Base-by-base conservation (phyloP, 2,888 invertebrate genomes). In the Clunio marinus region DNA sequence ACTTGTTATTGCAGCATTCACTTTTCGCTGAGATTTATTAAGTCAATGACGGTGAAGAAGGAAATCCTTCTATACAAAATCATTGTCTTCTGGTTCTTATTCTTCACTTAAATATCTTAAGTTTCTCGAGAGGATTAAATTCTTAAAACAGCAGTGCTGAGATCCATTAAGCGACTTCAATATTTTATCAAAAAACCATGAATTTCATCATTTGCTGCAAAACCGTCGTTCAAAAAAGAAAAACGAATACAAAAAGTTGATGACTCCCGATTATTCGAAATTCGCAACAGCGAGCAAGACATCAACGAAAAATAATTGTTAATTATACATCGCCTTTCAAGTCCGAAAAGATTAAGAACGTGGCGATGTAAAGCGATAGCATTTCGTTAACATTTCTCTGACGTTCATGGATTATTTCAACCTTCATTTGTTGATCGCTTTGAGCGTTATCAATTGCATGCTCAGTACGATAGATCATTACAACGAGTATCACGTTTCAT, bases 401-500 rank as follows among this genome's bases (percentile, higher is more conserved):
- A 63, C 41, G 15, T 32, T 32, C 35, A n/a, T 13, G 35, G 7
- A 8, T 59, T n/a, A n/a, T 32, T 63, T 63, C 57, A 57, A 27
- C 27, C 57, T 57, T 27, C 63, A 27, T 41, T 22, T 37, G 35
- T 8, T 8, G 35, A 32, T 10, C 22, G 51, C 22, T n/a, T 10
- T 8, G n/a, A 24, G 2, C 28, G 27, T 46, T 63, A 63, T 63
- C 63, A 35, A n/a, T 60, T 63, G 46, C 25, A 22, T 2, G 60
- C 25, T 63, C 45, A 37, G 46, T 25, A 46, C 63, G 63, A 46
- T 62, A 62, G 63, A 63, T 63, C 63, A 63, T 63, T 63, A n/a
- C 27, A 63, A 46, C 27, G 27, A 63, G 46, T 46, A 63, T 46
- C 63, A 63, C 63, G 63, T 63, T 27, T 28, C 41, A 24, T 7